Evolutionary conservation across 2,888 invertebrate genomes (phyloP).

Genomic region (Hirtodrosophila duncani): DNA sequence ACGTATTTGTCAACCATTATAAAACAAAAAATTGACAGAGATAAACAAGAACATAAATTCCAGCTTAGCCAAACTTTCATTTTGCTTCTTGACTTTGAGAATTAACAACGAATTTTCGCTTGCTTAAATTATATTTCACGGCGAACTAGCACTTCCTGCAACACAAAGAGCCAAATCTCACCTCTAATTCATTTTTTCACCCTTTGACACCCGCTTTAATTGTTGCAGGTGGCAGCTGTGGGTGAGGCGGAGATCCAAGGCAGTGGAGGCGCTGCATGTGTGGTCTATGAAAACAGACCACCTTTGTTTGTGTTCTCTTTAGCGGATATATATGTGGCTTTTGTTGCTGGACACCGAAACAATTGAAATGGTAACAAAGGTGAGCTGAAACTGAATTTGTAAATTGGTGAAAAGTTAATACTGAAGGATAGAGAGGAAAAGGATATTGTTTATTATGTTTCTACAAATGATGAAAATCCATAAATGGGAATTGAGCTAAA

Average conservation of each 20-base stretch:
- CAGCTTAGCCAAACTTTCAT: neutral
- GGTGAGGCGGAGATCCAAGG: neutral
- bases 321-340: conserved; percentile 32
- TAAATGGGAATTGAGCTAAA: neutral
- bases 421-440: neutral
- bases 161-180: conserved; percentile 1
- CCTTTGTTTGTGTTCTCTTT: conserved; percentile 35
- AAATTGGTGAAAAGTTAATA: neutral
- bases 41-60: neutral
- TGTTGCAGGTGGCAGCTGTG: conserved; percentile 23
- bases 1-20: conserved; percentile 23
- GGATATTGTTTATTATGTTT: conserved; percentile 27
- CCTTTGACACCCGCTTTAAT: conserved; percentile 18
- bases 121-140: conserved; percentile 33
- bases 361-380: conserved; percentile 20
- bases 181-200: neutral
- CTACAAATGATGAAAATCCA: conserved; percentile 18
- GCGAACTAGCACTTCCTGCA: conserved; percentile 18
- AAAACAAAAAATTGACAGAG: conserved; percentile 12
- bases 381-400: conserved; percentile 33
- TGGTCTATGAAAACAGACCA: conserved; percentile 47
- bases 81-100: conserved; percentile 2
- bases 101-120: conserved; percentile 20
- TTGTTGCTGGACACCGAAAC: conserved; percentile 29
- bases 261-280: conserved; percentile 25